Evolutionary conservation across 2,888 invertebrate species (phyloP), one percentile per base, ranked within the genome.

Genomic region (Amiota communis): DNA sequence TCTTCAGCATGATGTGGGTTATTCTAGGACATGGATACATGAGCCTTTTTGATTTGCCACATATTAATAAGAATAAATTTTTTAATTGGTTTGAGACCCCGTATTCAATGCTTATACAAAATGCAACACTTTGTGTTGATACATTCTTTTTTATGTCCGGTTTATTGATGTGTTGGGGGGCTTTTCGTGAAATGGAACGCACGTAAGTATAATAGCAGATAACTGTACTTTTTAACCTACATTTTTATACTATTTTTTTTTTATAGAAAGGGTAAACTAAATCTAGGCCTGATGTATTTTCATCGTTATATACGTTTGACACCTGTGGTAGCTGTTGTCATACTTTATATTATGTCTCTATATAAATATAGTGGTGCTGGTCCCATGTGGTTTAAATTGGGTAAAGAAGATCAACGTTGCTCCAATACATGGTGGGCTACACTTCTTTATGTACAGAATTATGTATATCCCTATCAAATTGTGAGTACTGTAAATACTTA

Each of bases 141-240:
- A 92, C 93, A 0, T 93, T 93, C 86, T 93, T 93, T 81, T 86
- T 92, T 20, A 86, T 93, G 78, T 92, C 93, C 78, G 93, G 93
- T 6, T 86, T 93, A 57, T 86, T 93, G 0, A 91, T 91, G 73
- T 90, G 92, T 68, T 87, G 89, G 87, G 86, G 87, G 23, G 86
- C 89, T 4, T 89, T 89, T 75, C 88, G 87, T 10, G 88, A 90
- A 77, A 81, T 90, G 85, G 89, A 90, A 70, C 86, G 83, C 61
- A 88, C 86, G 87, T 87, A 81, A 80, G 81, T 76, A 57, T 63
- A 12, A 8, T 23, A 2, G 6, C 6, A 36, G 6, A 23, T 3
- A 2, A 23, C 23, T 53, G 47, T 4, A 56, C 53, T n/a, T 15
- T 10, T 23, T 23, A 67, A 8, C 11, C n/a, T n/a, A 10, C 6